These are phyloP conservation scores for Diaprepes abbreviatus DNA, from an alignment of 2,888 invertebrate species.

Conservation along the genomic window DNA sequence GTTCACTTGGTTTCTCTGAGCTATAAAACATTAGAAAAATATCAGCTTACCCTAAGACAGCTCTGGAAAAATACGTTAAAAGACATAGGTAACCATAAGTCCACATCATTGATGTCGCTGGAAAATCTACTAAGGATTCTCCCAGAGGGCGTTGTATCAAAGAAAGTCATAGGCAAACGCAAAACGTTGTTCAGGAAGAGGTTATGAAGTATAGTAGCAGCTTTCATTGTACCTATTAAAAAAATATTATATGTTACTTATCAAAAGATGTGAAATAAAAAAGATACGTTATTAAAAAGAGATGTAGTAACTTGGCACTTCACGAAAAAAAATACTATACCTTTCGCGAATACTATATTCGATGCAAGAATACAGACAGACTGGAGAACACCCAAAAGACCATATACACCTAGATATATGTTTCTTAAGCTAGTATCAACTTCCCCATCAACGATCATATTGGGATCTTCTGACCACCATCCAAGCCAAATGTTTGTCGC, in stretches of 20 bases:
- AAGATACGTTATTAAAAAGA: no score
- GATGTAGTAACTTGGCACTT: no score
- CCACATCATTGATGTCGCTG: conserved; percentile 78
- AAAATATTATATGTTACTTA: no score
- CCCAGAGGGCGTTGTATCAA: conserved; percentile 84
- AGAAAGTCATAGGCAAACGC: conserved; percentile 80
- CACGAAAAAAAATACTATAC: no score
- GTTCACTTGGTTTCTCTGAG: no score
- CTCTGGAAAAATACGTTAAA: conserved; percentile 47
- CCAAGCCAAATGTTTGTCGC: conserved; percentile 89
- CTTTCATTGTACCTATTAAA: conserved; percentile 71
- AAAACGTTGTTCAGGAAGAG: conserved; percentile 75
- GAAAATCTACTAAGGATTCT: conserved; percentile 83
- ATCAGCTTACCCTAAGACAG: conserved; percentile 36
- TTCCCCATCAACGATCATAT: conserved; percentile 70
- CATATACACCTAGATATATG: conserved; percentile 88
- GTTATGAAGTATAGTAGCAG: conserved; percentile 74
- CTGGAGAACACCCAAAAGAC: conserved; percentile 87
- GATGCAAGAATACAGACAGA: conserved; percentile 54
- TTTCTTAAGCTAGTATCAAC: conserved; percentile 75
- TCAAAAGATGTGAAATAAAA: no score
- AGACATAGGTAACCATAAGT: conserved; percentile 74
- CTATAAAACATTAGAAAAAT: no score
- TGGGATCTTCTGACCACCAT: conserved; percentile 75
- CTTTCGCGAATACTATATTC: conserved; percentile 36